Evolutionary conservation across 2,888 invertebrate genomes (phyloP).

Genomic region (Lysandra coridon): DNA sequence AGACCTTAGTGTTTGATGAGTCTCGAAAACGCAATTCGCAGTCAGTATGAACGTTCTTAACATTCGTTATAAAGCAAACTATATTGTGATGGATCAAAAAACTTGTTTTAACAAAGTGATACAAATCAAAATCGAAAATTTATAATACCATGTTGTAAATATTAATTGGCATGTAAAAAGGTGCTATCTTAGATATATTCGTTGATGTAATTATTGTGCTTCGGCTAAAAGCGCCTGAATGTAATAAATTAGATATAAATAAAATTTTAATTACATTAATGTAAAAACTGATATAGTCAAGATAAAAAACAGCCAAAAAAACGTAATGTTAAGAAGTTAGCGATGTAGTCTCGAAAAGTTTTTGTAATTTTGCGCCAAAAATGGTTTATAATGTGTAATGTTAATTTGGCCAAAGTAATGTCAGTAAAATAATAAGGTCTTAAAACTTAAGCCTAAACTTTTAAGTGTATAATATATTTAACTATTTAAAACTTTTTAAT

Average conservation of each 20-base stretch:
- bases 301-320: background rate
- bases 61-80: background rate
- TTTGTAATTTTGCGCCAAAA: background rate
- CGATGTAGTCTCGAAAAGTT: background rate
- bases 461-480: background rate
- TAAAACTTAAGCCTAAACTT: background rate
- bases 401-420: background rate
- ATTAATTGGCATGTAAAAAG: constrained; percentile 40
- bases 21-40: background rate
- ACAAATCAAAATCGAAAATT: constrained; percentile 36
- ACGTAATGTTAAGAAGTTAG: background rate
- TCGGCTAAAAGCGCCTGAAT: constrained; percentile 17
- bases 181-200: constrained; percentile 41
- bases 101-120: constrained; percentile 38
- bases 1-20: background rate
- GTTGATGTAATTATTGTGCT: constrained; percentile 34
- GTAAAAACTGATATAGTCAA: background rate
- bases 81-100: background rate
- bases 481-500: background rate
- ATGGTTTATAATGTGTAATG: background rate
- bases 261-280: background rate
- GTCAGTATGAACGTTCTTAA: constrained; percentile 14
- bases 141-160: constrained; percentile 41
- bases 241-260: background rate
- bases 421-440: background rate